Base-by-base conservation (phyloP, 2,888 invertebrate species). In the Yponomeuta plumbellus region DNA sequence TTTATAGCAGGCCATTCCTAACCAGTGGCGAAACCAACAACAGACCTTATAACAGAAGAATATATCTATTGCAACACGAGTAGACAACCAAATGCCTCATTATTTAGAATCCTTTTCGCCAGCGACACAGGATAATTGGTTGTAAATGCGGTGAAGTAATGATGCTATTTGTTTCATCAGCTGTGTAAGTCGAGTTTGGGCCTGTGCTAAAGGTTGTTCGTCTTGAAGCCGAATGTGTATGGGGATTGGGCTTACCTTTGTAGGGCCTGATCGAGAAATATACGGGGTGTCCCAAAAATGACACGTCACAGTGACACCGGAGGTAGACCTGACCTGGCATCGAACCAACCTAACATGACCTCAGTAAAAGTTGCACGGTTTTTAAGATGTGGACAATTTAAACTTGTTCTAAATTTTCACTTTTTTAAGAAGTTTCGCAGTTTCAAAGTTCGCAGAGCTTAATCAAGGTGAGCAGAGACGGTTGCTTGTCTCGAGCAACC, bases 1-100 rank as follows among this genome's bases (percentile, higher is more conserved):
- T 52, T 52, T 17, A 17, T 17, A 52, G 17, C 13, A 17, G 44
- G 17, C 17, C 44, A 17, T 52, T 52, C 44, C 44, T 13, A 17
- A 17, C 44, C 13, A 59, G 21, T 59, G 59, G 59, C 59, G 59
- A 59, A 59, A 59, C 59, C 23, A 59, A 59, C 59, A 59, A 23
- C 59, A 21, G 59, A 21, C 22, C 23, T 59, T 59, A 21, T 59
- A 11, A 59, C 59, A 22, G 23, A 11, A 22, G 59, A 21, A 11
- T 21, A 59, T 59, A 20, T 13, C 23, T 20, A 59, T 59, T 59
- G 59, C 22, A 23, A 10, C 21, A 59, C 23, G 20, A 59, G 11
- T n/a, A 13, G n/a, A 34, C 34, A 34, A 6, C 8, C 34, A 34
- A 34, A 34, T 34, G 34, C 34, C 59, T 23, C 59, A 59, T 21